Evolutionary conservation across 1,140 invertebrate genomes (phyloP).

Genomic region (Stegodyphus mimosarum): DNA sequence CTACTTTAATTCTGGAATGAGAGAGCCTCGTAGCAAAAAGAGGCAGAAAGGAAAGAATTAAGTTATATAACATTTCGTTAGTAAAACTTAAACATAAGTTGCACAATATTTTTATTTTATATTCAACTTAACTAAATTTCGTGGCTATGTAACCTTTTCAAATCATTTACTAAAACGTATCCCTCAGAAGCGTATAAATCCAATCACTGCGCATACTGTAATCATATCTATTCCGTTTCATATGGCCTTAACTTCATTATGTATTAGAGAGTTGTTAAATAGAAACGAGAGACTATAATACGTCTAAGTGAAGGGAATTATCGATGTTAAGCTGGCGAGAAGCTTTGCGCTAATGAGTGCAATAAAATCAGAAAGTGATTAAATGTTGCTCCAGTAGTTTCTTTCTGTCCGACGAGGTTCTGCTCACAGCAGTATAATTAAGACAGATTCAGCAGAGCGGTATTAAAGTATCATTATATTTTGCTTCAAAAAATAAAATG

Average conservation of each 20-base stretch:
- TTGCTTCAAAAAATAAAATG: background rate
- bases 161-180: too few relatives aligned
- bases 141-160: too few relatives aligned
- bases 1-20: too few relatives aligned
- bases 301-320: slow-evolving; percentile 25
- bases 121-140: too few relatives aligned
- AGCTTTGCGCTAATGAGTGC: slow-evolving; percentile 29
- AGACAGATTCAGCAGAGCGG: slow-evolving; percentile 8
- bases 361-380: slow-evolving; percentile 41
- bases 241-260: slow-evolving; percentile 1
- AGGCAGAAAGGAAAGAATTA: too few relatives aligned
- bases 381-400: slow-evolving; percentile 22
- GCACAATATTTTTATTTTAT: too few relatives aligned
- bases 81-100: too few relatives aligned
- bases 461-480: slow-evolving; percentile 13
- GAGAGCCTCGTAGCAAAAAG: too few relatives aligned
- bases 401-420: slow-evolving; percentile 8
- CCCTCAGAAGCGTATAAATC: too few relatives aligned
- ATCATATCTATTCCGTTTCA: background rate
- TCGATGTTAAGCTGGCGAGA: slow-evolving; percentile 12
- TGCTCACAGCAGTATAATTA: slow-evolving; percentile 13
- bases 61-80: too few relatives aligned
- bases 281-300: slow-evolving; percentile 18
- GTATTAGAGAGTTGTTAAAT: slow-evolving; percentile 20
- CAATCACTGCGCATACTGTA: too few relatives aligned